Percentiles rank a stretch among this genome's conserved stretches.
These are phyloP conservation scores for Gastrophysa polygoni DNA, from an alignment of 2,888 invertebrate species.

Conservation along the genomic window DNA sequence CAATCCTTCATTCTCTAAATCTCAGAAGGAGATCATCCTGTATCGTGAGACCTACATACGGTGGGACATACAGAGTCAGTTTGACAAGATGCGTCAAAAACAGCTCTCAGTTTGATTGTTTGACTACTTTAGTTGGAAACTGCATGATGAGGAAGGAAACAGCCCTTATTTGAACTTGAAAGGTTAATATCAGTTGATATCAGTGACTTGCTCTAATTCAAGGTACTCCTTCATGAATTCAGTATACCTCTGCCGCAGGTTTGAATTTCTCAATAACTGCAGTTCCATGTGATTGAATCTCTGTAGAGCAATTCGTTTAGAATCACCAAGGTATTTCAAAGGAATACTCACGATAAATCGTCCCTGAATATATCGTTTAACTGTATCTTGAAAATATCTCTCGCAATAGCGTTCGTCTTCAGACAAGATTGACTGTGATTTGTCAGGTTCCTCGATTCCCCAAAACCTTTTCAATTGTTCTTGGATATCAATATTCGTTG, in stretches of 20 bases:
- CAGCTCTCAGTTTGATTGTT: no score
- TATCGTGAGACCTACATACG: conserved; percentile 20
- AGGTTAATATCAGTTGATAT: background rate
- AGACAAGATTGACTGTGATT: background rate
- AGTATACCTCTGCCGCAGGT: background rate
- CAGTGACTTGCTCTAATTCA: conserved; percentile 19
- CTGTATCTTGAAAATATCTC: conserved; percentile 20
- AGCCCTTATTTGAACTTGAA: background rate
- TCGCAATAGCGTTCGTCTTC: conserved; percentile 21
- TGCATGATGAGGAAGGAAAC: conserved; percentile 20
- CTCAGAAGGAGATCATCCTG: conserved; percentile 30
- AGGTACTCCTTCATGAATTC: conserved; percentile 30
- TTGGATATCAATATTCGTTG: background rate
- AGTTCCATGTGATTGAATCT: background rate
- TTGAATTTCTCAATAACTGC: background rate
- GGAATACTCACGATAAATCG: conserved; percentile 25
- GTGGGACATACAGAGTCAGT: conserved; percentile 27
- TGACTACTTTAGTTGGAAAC: no score
- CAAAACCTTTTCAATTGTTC: conserved; percentile 18
- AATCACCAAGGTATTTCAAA: conserved; percentile 21
- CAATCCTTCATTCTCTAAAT: no score
- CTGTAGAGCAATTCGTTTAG: background rate
- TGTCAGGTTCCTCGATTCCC: conserved; percentile 18
- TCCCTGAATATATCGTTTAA: conserved; percentile 10
- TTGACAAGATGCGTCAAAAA: no score